phyloP scores from a whole-genome alignment of 53 echinoderm and acorn worm species.

The Arbacia lixula region DNA sequence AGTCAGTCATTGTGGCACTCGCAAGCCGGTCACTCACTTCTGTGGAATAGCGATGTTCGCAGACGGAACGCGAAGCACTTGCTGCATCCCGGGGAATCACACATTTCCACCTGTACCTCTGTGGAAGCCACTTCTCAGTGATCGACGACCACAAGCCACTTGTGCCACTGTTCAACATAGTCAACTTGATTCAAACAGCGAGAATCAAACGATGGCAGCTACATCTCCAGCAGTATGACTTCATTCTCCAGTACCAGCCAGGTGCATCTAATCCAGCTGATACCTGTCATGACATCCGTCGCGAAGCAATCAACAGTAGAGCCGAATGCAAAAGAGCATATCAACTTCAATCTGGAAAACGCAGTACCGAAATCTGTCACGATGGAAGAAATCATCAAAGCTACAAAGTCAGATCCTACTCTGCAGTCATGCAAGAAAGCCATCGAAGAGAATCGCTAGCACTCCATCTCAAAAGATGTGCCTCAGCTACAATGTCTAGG shows the following conservation, averaged over 20 bases:
- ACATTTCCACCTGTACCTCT: conserved; percentile 66
- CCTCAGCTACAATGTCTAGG: conserved; percentile 12
- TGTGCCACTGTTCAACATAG: conserved; percentile 62
- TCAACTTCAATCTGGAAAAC: conserved; percentile 33
- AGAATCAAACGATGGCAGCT: too few species aligned
- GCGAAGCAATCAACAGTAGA: conserved; percentile 53
- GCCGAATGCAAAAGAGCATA: conserved; percentile 56
- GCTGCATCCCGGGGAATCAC: conserved; percentile 53
- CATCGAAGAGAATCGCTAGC: conserved; percentile 58
- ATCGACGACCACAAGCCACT: conserved; percentile 76
- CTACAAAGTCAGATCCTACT: conserved; percentile 15
- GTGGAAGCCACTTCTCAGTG: conserved; percentile 57
- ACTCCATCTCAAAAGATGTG: conserved; percentile 11
- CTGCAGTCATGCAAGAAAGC: conserved; percentile 68
- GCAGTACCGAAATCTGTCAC: conserved; percentile 51
- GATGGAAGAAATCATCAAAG: conserved; percentile 20
- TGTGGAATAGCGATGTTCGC: conserved; percentile 67
- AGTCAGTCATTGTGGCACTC: conserved; percentile 5
- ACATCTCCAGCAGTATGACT: too few species aligned
- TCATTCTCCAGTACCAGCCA: too few species aligned
- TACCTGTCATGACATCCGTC: too few species aligned
- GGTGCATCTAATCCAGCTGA: too few species aligned
- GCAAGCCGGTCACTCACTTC: conserved; percentile 57
- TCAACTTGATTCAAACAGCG: too few species aligned
- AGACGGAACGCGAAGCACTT: conserved; percentile 70